Conservation (phyloP, 2,888 invertebrate genomes). For the Ophion costatus region DNA sequence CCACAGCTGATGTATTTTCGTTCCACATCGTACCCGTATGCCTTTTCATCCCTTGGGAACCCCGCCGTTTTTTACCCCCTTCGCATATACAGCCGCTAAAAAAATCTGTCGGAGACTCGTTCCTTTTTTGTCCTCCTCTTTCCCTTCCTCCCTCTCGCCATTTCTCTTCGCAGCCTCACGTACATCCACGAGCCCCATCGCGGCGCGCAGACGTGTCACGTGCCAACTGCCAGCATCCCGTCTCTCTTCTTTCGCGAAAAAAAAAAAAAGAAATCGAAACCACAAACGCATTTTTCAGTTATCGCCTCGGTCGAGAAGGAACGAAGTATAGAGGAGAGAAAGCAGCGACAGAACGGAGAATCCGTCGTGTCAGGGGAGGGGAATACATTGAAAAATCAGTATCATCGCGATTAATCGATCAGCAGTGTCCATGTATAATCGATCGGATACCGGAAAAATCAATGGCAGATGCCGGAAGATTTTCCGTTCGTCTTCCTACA, state of each 20-base stretch:
- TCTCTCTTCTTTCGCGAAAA: constrained; percentile 44
- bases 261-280: constrained; percentile 47
- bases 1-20: constrained; percentile 8
- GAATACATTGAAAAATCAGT: constrained; percentile 46
- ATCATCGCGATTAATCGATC: constrained; percentile 64
- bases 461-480: constrained; percentile 58
- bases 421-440: constrained; percentile 56
- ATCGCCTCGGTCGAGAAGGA: constrained; percentile 20
- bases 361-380: constrained; percentile 37
- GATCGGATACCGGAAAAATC: constrained; percentile 52
- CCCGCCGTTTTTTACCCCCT: constrained; percentile 47
- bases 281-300: constrained; percentile 44
- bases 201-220: constrained; percentile 50
- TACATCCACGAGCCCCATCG: constrained; percentile 23
- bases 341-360: constrained; percentile 23
- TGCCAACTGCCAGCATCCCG: constrained; percentile 62
- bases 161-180: constrained; percentile 19
- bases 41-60: constrained; percentile 33
- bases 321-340: constrained; percentile 2
- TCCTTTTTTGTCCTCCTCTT: constrained; percentile 50
- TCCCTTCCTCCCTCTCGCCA: constrained; percentile 33
- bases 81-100: constrained; percentile 17
- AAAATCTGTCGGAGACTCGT: constrained; percentile 42
- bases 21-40: background rate
- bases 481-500: constrained; percentile 46